phyloP scores from a whole-genome alignment of 92 coral and sea anemone genomes.

The Epizoanthus scotinus region DNA sequence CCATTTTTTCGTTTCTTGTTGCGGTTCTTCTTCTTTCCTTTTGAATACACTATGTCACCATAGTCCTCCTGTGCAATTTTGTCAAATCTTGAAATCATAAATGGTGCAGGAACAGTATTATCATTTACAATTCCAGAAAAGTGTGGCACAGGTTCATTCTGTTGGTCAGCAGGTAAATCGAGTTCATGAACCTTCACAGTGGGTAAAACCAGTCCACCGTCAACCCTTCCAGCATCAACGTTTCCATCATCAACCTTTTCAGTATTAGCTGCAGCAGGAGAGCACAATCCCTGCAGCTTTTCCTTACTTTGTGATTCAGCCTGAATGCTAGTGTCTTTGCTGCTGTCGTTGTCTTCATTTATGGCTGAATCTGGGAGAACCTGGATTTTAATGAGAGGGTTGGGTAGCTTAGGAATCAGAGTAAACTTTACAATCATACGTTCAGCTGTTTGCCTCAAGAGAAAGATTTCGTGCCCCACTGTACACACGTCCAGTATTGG shows the following conservation, averaged over 20 bases:
- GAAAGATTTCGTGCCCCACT: slow-evolving; percentile 85
- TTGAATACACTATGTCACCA: slow-evolving; percentile 86
- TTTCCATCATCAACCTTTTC: not conserved
- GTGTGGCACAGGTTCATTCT: not conserved
- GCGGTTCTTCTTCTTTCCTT: slow-evolving; percentile 36
- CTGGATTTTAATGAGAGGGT: slow-evolving; percentile 63
- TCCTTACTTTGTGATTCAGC: not conserved
- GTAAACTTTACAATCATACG: slow-evolving; percentile 66
- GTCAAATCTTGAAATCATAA: slow-evolving; percentile 51
- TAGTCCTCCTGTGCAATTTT: slow-evolving; percentile 70
- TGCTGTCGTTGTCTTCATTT: slow-evolving; percentile 30
- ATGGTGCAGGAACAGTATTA: not conserved
- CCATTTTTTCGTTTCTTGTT: slow-evolving; percentile 63
- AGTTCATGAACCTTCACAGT: not conserved
- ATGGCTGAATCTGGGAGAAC: slow-evolving; percentile 29
- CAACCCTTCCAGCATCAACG: not conserved
- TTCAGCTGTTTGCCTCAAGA: slow-evolving; percentile 75
- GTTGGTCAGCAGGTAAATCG: not conserved
- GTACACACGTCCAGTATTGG: slow-evolving; percentile 83
- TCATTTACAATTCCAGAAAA: not conserved
- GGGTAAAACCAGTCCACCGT: no score
- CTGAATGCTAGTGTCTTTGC: not conserved
- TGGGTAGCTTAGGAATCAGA: slow-evolving; percentile 73
- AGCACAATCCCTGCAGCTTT: not conserved
- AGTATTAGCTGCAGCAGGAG: not conserved